These are phyloP conservation scores for Oreocharis arfaki DNA, from an alignment of 2,113 vertebrate genomes.

Conservation along the genomic window DNA sequence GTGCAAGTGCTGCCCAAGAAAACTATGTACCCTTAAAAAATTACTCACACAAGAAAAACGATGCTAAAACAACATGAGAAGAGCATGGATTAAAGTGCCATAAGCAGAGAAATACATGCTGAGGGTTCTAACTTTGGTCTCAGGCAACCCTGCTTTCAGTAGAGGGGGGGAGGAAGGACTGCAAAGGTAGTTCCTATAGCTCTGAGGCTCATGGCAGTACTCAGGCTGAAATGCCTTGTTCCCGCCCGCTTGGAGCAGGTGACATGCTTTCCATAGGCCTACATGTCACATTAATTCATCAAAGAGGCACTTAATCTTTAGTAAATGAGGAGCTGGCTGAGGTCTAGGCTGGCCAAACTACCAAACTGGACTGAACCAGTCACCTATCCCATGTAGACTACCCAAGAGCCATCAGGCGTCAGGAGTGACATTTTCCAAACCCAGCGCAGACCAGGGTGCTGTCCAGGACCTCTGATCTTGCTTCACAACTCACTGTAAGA, in stretches of 20 bases:
- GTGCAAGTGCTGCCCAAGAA: neutral
- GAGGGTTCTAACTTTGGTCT: neutral
- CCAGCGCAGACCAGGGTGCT: neutral
- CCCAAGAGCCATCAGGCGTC: neutral
- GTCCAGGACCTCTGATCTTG: neutral
- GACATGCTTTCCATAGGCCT: neutral
- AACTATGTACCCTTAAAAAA: neutral
- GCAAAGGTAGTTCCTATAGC: neutral
- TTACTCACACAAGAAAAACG: neutral
- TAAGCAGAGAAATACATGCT: neutral
- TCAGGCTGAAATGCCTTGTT: neutral
- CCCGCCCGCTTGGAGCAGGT: accelerated
- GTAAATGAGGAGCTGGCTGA: neutral
- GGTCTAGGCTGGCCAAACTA: neutral
- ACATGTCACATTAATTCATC: neutral
- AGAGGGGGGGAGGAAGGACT: neutral
- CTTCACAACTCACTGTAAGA: neutral
- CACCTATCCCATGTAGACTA: neutral
- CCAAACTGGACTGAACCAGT: neutral
- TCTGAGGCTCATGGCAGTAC: neutral
- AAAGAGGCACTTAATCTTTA: neutral
- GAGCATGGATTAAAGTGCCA: neutral
- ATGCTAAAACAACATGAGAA: neutral
- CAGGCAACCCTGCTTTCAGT: neutral
- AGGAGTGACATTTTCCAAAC: neutral